phyloP scores from a whole-genome alignment of 2,113 vertebrate species.

The Felis catus region DNA sequence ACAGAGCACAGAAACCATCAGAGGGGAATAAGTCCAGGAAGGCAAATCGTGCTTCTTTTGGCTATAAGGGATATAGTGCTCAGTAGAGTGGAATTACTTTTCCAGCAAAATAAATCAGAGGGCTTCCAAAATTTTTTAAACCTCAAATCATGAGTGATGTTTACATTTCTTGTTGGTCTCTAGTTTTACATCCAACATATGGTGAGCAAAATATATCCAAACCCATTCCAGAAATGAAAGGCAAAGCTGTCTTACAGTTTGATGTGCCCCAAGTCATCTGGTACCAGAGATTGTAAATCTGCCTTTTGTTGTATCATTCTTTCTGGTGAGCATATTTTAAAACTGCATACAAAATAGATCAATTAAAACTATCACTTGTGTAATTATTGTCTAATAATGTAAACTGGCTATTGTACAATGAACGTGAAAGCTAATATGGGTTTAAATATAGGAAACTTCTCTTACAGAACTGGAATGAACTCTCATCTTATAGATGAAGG shows the following conservation, averaged over 20 bases:
- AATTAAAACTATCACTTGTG: neutral
- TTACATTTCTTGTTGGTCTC: constrained; percentile 42
- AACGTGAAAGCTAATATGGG: neutral
- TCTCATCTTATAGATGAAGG: neutral
- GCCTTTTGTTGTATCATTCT: neutral
- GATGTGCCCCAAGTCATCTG: neutral
- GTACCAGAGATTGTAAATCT: neutral
- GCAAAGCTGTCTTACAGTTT: neutral
- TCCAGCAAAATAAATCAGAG: constrained; percentile 47
- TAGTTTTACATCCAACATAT: constrained; percentile 36
- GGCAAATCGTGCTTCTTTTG: neutral
- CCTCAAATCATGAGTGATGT: constrained; percentile 14
- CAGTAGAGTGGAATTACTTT: constrained; percentile 46
- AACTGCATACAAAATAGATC: neutral
- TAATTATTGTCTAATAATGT: neutral
- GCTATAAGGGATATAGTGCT: neutral
- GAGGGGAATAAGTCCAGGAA: neutral
- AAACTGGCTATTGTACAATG: neutral
- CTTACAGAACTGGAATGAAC: neutral
- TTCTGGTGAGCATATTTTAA: neutral
- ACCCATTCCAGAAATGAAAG: constrained; percentile 7
- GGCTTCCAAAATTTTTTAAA: neutral
- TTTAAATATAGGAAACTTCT: neutral
- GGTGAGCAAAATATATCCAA: constrained; percentile 16
- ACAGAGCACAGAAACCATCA: neutral